Base-by-base conservation (phyloP, 2,888 invertebrate genomes). In the Ceratothoa steindachneri region DNA sequence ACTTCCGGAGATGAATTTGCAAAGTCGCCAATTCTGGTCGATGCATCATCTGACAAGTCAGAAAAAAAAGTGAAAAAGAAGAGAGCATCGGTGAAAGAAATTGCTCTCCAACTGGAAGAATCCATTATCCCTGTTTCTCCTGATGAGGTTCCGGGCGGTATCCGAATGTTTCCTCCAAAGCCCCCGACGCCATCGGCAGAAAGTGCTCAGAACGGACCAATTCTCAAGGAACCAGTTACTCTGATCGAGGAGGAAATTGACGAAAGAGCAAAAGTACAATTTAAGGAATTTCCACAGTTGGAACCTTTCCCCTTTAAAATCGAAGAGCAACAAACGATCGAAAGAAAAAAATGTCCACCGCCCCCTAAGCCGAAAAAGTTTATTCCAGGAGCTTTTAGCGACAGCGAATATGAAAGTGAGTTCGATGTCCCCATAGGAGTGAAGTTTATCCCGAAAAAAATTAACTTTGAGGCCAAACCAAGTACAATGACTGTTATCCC, bases 101-200 rank as follows among this genome's bases (percentile, higher is more conserved):
- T 78, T 51, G 78, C 78, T 22, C 73, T 73, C 67, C 65, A 72
- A 67, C 51, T 78, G 19, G 78, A 75, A 67, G 78, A 78, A 27
- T 55, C 73, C 15, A 78, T 78, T 67, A 73, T 78, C 3, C 78
- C 78, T 12, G 70, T 78, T 66, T 72, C 78, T 30, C 78, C 75
- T 12, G 78, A 78, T 67, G 78, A 78, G 65, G 75, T 78, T 19
- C 78, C 78, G 2, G 78, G 78, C 22, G 78, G 78, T 3, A 75
- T 78, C 53, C 60, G 78, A 41, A 78, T 78, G 78, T 78, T 78
- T 67, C 78, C 78, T n/a, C 75, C 78, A 19, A 77, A 73, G 60
- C 75, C 78, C 30, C 71, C 78, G 27, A 76, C 76, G 9, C 78
- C 78, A 24, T 71, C 75, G 1, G 60, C 55, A 24, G 77, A 77